A percentile compares a stretch with the other conserved stretches of the same genome.
phyloP scores from a whole-genome alignment of 2,888 invertebrate genomes.

The Dicyrtomina minuta region DNA sequence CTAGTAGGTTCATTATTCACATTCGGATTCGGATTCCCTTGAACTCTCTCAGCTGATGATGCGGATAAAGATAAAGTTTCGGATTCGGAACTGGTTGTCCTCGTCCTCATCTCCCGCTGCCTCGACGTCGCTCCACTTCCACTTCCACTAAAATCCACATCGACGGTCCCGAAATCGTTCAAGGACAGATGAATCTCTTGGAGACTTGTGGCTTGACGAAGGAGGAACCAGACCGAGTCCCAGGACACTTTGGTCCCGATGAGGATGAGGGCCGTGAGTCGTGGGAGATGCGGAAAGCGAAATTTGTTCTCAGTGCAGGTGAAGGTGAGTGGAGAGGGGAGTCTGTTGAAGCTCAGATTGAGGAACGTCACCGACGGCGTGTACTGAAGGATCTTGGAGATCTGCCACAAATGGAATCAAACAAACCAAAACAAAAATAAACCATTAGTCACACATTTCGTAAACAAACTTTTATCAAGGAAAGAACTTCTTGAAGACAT shows the following conservation, averaged over 20 bases:
- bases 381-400: constrained; percentile 80
- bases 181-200: constrained; percentile 90
- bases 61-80: no score
- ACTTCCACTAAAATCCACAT: constrained; percentile 58
- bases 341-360: constrained; percentile 85
- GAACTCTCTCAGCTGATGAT: no score
- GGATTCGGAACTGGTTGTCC: constrained; percentile 36
- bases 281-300: constrained; percentile 57
- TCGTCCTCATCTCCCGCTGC: constrained; percentile 21
- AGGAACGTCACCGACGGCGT: constrained; percentile 88
- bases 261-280: constrained; percentile 75
- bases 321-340: constrained; percentile 66
- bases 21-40: not conserved
- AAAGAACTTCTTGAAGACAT: no score
- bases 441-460: not conserved
- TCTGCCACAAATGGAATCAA: constrained; percentile 59
- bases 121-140: no score
- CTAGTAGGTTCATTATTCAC: no score
- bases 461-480: no score
- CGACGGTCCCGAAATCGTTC: constrained; percentile 67
- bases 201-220: constrained; percentile 62
- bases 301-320: constrained; percentile 41
- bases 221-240: constrained; percentile 74
- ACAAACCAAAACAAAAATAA: not conserved
- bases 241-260: constrained; percentile 86